Evolutionary conservation across 2,797 vertebrate species (phyloP).

Genomic region (Epinephelus malabaricus): DNA sequence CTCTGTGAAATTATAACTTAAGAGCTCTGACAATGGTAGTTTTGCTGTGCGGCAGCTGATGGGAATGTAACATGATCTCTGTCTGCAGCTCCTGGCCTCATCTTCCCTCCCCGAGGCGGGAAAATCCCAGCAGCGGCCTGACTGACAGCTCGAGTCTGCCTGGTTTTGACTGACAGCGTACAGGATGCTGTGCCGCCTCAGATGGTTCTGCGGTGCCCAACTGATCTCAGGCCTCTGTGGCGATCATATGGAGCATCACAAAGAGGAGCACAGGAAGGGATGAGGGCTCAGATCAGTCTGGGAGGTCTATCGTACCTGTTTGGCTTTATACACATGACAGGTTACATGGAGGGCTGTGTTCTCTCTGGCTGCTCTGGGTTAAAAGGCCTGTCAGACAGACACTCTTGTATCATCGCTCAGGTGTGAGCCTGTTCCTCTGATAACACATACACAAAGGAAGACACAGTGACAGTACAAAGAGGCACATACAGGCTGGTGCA

Average conservation of each 20-base stretch:
- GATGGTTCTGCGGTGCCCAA: slow-evolving; percentile 50
- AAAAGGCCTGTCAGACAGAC: slow-evolving; percentile 70
- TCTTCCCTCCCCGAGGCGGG: slow-evolving; percentile 43
- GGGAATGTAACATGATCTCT: slow-evolving; percentile 69
- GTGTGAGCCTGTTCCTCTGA: slow-evolving; percentile 59
- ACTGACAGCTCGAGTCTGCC: slow-evolving; percentile 62
- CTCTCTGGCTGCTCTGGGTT: slow-evolving; percentile 67
- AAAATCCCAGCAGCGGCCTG: slow-evolving; percentile 62
- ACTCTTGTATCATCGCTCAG: slow-evolving; percentile 48
- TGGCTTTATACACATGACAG: slow-evolving; percentile 70
- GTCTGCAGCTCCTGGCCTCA: slow-evolving; percentile 63
- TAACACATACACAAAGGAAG: slow-evolving; percentile 23
- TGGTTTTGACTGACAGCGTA: slow-evolving; percentile 66
- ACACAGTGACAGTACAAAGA: slow-evolving; percentile 29
- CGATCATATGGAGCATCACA: slow-evolving; percentile 50
- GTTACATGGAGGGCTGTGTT: slow-evolving; percentile 66
- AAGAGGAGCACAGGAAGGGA: slow-evolving; percentile 35
- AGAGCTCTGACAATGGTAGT: slow-evolving; percentile 69
- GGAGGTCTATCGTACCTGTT: slow-evolving; percentile 58
- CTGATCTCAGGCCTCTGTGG: slow-evolving; percentile 58
- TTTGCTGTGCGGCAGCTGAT: slow-evolving; percentile 64
- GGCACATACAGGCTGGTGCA: slow-evolving; percentile 12
- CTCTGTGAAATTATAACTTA: slow-evolving; percentile 79
- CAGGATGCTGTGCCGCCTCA: slow-evolving; percentile 50
- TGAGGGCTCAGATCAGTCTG: slow-evolving; percentile 55